Evolutionary conservation across 2,797 vertebrate species (phyloP), one percentile per base, ranked within the genome.

Genomic region (Chaetophractus vellerosus): DNA sequence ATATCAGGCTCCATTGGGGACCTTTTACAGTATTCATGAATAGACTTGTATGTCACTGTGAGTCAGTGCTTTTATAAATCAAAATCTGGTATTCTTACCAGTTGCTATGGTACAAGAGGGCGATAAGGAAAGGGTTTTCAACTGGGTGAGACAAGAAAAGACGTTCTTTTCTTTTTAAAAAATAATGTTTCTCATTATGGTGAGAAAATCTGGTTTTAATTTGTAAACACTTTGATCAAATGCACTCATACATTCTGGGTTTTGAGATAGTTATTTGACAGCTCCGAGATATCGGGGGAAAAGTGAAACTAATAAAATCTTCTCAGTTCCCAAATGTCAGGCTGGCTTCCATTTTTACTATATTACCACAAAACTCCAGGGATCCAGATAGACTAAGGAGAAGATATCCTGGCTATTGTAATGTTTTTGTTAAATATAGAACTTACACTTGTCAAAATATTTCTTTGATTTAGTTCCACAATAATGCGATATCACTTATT

Each of bases 121-220:
- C 84, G 61, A 93, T 79, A 81, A 94, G 33, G 33, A 76, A 94
- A 92, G 79, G 23, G 45, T 80, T 93, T 94, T 92, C 36, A 76
- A 71, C 7, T 84, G 48, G 64, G 79, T 91, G 15, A 2, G 6
- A 55, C 68, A 7, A 83, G 33, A 80, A 93, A 78, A 78, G 12
- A 63, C 41, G 45, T 55, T 5, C n/a, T 6, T 28, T 66, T n/a
- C n/a, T n/a, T n/a, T 66, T 63, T 63, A 31, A 24, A 36, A 48
- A 85, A 52, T 48, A 38, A 64, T 69, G 64, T 90, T 6, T 90
- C 7, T 74, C 48, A 48, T 88, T 91, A 57, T 28, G 83, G 76
- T 84, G 36, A 80, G 45, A 84, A 90, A 72, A 85, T 66, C 16
- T 59, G 18, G 23, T 80, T 90, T 93, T 48, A 31, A 88, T 93